These are phyloP conservation scores for Phyllotreta striolata DNA, from an alignment of 2,888 invertebrate genomes.

Conservation along the genomic window DNA sequence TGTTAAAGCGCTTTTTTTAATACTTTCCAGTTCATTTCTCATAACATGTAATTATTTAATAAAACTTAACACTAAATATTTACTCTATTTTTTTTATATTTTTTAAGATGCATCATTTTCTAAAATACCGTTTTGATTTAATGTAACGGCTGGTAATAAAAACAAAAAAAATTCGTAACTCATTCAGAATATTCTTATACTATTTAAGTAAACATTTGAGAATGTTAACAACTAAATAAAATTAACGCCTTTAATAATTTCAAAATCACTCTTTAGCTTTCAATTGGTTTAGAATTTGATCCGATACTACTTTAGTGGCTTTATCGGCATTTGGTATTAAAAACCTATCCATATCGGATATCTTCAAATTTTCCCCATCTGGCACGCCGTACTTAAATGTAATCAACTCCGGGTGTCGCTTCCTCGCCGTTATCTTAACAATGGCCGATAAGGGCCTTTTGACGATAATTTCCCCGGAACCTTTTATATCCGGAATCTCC, in stretches of 20 bases:
- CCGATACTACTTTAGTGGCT: constrained; percentile 88
- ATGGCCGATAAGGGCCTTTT: constrained; percentile 89
- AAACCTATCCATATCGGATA: constrained; percentile 91
- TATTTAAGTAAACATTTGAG: constrained; percentile 35
- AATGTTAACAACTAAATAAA: constrained; percentile 31
- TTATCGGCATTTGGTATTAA: constrained; percentile 90
- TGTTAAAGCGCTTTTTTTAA: constrained; percentile 19
- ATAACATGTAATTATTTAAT: constrained; percentile 15
- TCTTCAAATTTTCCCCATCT: constrained; percentile 79
- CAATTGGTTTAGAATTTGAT: constrained; percentile 79
- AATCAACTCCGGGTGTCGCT: constrained; percentile 92
- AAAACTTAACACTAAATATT: not conserved
- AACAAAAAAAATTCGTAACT: constrained; percentile 24
- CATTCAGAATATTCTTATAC: constrained; percentile 37
- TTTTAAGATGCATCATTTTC: not conserved
- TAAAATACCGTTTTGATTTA: too few relatives aligned
- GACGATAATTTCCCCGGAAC: constrained; percentile 85
- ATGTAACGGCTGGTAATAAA: not conserved
- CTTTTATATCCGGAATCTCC: constrained; percentile 77
- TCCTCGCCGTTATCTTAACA: constrained; percentile 96
- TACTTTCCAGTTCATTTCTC: constrained; percentile 18
- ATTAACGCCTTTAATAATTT: constrained; percentile 21
- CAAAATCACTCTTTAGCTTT: constrained; percentile 56
- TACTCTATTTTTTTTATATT: too few relatives aligned
- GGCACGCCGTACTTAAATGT: constrained; percentile 95